phyloP scores from a whole-genome alignment of 2,113 vertebrate species.

The Ochotona curzoniae region DNA sequence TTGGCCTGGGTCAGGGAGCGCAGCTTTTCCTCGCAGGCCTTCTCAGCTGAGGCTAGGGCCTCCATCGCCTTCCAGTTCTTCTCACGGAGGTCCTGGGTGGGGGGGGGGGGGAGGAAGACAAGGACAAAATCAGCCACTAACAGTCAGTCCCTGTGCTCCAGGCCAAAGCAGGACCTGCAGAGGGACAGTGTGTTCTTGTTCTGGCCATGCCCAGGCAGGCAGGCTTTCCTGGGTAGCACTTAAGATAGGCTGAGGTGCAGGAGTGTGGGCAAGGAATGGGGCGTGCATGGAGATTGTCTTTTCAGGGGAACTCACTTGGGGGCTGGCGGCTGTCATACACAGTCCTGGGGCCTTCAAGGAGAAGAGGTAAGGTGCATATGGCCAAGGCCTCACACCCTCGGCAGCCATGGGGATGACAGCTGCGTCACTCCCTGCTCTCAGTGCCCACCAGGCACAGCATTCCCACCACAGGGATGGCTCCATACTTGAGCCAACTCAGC shows the following conservation, averaged over 20 bases:
- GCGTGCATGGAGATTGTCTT: neutral
- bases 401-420: no score
- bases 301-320: neutral
- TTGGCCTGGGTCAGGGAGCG: constrained; percentile 84
- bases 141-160: fast-evolving
- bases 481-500: neutral
- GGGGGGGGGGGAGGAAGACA: neutral
- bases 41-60: constrained; percentile 84
- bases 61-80: constrained; percentile 92
- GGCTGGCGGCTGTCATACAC: neutral
- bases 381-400: neutral
- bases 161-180: neutral
- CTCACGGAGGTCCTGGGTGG: constrained; percentile 91
- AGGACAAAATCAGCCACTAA: neutral
- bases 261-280: neutral
- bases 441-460: neutral
- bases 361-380: neutral
- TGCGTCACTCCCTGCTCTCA: neutral
- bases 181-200: neutral
- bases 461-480: neutral
- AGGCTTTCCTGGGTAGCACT: neutral
- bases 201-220: neutral
- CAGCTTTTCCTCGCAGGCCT: constrained; percentile 85
- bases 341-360: neutral
- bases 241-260: neutral